Evolutionary conservation across 2,797 vertebrate species (phyloP).

Genomic region (Varecia variegata): DNA sequence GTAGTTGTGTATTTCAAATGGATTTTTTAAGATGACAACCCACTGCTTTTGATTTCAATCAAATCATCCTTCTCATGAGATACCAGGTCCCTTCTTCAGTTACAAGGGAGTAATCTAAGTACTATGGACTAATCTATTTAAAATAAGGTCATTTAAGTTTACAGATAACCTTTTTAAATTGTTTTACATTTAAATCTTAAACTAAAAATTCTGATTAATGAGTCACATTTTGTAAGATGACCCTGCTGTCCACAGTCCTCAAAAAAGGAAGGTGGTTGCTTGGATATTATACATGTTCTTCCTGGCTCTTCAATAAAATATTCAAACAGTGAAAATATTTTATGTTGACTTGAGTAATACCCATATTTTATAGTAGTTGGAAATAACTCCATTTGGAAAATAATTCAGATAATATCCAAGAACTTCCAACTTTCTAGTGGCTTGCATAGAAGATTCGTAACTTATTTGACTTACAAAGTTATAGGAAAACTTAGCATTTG

Average conservation of each 20-base stretch:
- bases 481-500: constrained; percentile 34
- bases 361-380: not conserved
- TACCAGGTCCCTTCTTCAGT: not conserved
- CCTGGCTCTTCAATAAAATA: not conserved
- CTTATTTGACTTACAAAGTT: constrained; percentile 7
- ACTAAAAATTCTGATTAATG: constrained; percentile 46
- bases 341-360: not conserved
- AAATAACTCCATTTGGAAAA: constrained; percentile 24
- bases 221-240: constrained; percentile 22
- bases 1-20: not conserved
- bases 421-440: not conserved
- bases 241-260: not conserved
- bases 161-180: constrained; percentile 57
- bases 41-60: constrained; percentile 39
- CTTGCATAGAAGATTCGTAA: not conserved
- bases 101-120: not conserved
- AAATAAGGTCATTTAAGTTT: constrained; percentile 45
- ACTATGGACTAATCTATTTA: not conserved
- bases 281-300: not conserved
- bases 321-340: not conserved
- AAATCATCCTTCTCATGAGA: constrained; percentile 22
- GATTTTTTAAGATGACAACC: constrained; percentile 26
- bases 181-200: constrained; percentile 45
- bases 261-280: not conserved
- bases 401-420: not conserved